Evolutionary conservation across 2,888 invertebrate species (phyloP).

Genomic region (Parnassius mnemosyne): DNA sequence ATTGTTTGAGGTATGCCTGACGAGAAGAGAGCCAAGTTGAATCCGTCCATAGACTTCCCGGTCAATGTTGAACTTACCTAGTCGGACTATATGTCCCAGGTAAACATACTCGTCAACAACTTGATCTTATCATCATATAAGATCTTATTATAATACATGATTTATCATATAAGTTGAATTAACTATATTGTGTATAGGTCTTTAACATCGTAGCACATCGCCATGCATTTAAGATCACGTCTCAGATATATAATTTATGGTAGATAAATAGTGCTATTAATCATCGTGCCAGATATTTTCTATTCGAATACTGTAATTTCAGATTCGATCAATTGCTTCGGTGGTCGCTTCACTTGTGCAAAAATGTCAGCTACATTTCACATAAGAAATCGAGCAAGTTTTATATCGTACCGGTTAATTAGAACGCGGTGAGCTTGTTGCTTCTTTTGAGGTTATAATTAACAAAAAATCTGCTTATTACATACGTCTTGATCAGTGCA

Average conservation of each 20-base stretch:
- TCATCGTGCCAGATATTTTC: slow-evolving; percentile 7
- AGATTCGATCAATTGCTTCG: slow-evolving; percentile 12
- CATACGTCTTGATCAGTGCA: not conserved
- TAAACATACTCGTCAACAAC: too few relatives aligned
- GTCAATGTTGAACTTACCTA: too few relatives aligned
- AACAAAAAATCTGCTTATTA: slow-evolving; percentile 9
- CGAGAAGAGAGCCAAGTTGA: too few relatives aligned
- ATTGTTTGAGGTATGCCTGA: too few relatives aligned
- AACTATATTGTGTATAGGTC: too few relatives aligned
- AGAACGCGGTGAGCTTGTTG: slow-evolving; percentile 2
- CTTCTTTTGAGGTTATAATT: slow-evolving; percentile 2
- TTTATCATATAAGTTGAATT: too few relatives aligned
- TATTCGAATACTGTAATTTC: slow-evolving; percentile 5
- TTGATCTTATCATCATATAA: too few relatives aligned
- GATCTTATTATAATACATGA: too few relatives aligned
- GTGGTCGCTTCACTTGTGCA: slow-evolving; percentile 1
- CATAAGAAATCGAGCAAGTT: slow-evolving; percentile 4
- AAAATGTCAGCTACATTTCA: not conserved
- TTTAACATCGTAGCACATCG: not conserved
- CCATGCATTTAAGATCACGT: not conserved
- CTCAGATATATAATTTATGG: slow-evolving; percentile 12
- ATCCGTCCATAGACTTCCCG: too few relatives aligned
- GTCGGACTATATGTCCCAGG: too few relatives aligned
- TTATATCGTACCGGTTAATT: slow-evolving; percentile 7
- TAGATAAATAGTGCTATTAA: slow-evolving; percentile 15